Evolutionary conservation across 2,113 vertebrate species (phyloP), one percentile per base, ranked within the genome.

Genomic region (Pitta sordida): DNA sequence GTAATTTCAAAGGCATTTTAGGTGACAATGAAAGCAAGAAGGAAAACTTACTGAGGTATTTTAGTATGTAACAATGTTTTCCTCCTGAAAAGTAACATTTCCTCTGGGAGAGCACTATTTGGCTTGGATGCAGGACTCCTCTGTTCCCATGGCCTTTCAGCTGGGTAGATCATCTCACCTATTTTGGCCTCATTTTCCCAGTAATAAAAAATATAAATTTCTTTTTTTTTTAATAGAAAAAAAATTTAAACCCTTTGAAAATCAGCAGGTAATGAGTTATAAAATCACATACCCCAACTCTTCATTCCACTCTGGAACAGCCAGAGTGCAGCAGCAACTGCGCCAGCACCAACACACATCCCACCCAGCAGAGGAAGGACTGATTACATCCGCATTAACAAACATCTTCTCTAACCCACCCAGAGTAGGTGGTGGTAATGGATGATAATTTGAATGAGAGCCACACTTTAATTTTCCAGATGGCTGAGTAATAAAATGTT

Each of bases 391-490:
- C 3, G 0, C 32, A 20, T 41, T 70, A 52, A 77, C 19, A 69
- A 81, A 83, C 52, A 41, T 51, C 65, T 79, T 59, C 91, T 88
- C 68, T 23, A 34, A 39, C 51, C 83, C 77, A 88, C 90, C 86
- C 86, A 86, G 93, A 78, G 70, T 15, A 67, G 62, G 13, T 85
- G 51, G 48, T 58, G 56, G 63, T 71, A 90, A 94, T 73, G 74
- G 89, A 74, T 63, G 62, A 76, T 49, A 39, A 69, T 83, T 92
- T 94, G 91, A 97, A 94, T 39, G 78, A 62, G 55, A 95, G 80
- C 73, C 97, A 97, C 93, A 77, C 52, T 65, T 95, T 90, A 93
- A 97, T 97, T 96, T 97, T 97, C 94, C 96, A 97, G 94, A 93
- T 89, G 87, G 82, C 63, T 86, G 93, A 91, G 53, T 70, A 81